Evolutionary conservation across 2,113 vertebrate genomes (phyloP).

Genomic region (Corythornis cristatus): DNA sequence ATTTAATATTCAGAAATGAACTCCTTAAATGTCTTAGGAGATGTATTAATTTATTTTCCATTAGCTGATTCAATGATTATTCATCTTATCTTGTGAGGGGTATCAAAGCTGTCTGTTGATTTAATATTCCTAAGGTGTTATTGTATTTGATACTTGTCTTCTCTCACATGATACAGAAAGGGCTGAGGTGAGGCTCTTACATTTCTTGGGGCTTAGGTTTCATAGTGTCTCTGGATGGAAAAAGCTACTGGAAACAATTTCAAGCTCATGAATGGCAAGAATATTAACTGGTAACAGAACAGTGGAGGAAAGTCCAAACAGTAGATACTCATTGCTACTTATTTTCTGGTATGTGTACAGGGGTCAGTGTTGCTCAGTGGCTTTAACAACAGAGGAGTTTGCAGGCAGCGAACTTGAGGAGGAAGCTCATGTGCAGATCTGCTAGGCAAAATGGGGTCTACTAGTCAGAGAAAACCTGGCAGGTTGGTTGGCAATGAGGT

Average conservation of each 20-base stretch:
- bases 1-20: background rate
- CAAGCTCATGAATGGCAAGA: background rate
- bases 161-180: background rate
- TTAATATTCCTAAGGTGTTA: background rate
- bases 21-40: background rate
- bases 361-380: background rate
- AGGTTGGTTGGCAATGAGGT: background rate
- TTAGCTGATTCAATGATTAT: background rate
- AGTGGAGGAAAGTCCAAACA: no score
- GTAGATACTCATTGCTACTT: background rate
- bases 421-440: no score
- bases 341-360: background rate
- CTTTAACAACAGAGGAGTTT: background rate
- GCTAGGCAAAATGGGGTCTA: background rate
- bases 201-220: background rate
- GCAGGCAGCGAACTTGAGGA: background rate
- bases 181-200: background rate
- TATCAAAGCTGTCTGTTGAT: background rate
- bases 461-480: background rate
- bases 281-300: background rate
- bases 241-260: background rate
- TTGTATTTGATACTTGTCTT: background rate
- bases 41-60: background rate
- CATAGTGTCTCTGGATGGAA: background rate
- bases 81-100: background rate